Evolutionary conservation across 1,140 invertebrate species (phyloP).

Genomic region (Maconellicoccus hirsutus): DNA sequence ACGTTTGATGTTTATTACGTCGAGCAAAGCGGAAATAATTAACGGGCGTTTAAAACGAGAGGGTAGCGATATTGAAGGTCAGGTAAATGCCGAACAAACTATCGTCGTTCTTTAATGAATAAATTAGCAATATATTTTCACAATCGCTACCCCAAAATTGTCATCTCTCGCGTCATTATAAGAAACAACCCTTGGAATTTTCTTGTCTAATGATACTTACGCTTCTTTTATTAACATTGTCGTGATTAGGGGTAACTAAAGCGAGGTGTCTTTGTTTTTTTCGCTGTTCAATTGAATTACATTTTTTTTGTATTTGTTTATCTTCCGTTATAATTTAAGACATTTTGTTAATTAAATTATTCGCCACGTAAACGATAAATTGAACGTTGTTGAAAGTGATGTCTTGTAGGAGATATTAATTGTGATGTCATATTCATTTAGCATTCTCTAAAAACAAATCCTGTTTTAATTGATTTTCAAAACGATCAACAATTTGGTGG

Average conservation of each 20-base stretch:
- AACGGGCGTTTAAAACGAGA: neutral
- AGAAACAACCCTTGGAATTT: slow-evolving; percentile 3
- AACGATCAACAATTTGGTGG: too few species aligned
- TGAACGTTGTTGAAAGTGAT: too few species aligned
- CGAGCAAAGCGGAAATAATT: slow-evolving; percentile 8
- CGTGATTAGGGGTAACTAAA: neutral
- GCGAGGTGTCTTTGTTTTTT: too few species aligned
- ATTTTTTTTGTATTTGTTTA: too few species aligned
- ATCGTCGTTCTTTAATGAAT: neutral
- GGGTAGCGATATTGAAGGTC: neutral
- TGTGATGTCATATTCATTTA: too few species aligned
- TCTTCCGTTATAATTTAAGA: too few species aligned
- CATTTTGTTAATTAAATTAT: too few species aligned
- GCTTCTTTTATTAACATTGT: neutral
- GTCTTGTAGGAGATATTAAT: too few species aligned
- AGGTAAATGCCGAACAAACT: slow-evolving; percentile 7
- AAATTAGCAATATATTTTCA: slow-evolving; percentile 10
- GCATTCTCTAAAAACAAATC: too few species aligned
- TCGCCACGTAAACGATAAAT: too few species aligned
- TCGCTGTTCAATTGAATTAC: too few species aligned
- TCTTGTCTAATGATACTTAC: slow-evolving; percentile 2
- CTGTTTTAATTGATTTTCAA: too few species aligned
- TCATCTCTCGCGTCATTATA: neutral
- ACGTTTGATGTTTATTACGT: neutral
- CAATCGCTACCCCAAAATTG: slow-evolving; percentile 1